Evolutionary conservation across 2,113 vertebrate genomes (phyloP).

Genomic region (Hypomesus transpacificus): DNA sequence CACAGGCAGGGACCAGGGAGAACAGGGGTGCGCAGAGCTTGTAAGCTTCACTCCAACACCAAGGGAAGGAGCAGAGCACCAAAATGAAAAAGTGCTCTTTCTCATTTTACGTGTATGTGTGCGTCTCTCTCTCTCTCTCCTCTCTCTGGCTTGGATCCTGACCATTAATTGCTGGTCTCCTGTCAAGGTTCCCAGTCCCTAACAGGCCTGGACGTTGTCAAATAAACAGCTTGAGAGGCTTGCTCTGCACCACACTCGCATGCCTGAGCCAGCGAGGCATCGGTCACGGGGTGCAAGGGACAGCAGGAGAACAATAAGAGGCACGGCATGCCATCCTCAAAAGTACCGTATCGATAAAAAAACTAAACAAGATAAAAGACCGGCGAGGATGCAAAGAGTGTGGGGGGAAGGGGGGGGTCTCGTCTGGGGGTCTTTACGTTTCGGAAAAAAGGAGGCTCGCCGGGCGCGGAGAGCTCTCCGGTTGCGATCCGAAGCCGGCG

Average conservation of each 20-base stretch:
- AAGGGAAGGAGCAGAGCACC: too few relatives aligned
- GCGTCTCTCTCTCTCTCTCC: constrained; percentile 15
- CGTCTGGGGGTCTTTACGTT: neutral
- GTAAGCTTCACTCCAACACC: too few relatives aligned
- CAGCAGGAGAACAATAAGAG: neutral
- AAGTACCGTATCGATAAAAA: neutral
- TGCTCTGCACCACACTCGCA: constrained; percentile 22
- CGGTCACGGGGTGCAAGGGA: constrained; percentile 8
- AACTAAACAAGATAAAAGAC: constrained; percentile 21
- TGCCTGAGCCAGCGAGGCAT: constrained; percentile 1
- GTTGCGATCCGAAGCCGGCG: neutral
- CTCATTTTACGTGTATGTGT: neutral
- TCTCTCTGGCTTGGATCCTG: constrained; percentile 52
- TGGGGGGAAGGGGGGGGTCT: neutral
- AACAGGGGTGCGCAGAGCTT: constrained; percentile 1
- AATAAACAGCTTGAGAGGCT: constrained; percentile 47
- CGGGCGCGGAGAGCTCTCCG: too few relatives aligned
- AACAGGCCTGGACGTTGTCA: constrained; percentile 62
- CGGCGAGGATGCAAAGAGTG: constrained; percentile 10
- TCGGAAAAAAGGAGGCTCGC: too few relatives aligned
- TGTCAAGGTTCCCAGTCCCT: constrained; percentile 57
- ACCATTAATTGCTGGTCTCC: constrained; percentile 51
- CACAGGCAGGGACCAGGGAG: neutral
- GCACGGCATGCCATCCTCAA: too few relatives aligned
- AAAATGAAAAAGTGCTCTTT: neutral